A percentile compares a stretch with the other conserved stretches of the same genome.
Conservation (phyloP, 2,113 vertebrate genomes). For the Aegypius monachus region DNA sequence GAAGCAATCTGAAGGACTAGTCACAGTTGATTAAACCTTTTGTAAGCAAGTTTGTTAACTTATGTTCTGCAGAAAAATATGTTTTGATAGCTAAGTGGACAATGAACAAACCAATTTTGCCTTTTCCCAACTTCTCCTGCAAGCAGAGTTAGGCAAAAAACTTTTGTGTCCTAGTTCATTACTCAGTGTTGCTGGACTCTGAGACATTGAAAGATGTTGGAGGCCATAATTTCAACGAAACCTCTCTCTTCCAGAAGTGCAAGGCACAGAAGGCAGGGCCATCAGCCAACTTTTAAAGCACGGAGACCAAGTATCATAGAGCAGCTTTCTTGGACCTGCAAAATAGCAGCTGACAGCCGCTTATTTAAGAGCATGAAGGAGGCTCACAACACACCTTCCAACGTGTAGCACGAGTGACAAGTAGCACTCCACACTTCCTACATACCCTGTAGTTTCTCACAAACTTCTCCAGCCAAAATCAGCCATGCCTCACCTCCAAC, state of each 20-base stretch:
- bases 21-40: not conserved
- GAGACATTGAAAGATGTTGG: not conserved
- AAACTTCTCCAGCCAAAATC: not conserved
- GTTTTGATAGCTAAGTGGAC: not conserved
- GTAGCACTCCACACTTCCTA: not conserved
- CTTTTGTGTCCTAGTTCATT: not conserved
- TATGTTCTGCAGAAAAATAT: not conserved
- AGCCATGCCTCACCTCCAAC: not conserved
- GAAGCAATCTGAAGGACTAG: not conserved
- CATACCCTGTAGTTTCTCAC: not conserved
- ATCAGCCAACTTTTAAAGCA: not conserved
- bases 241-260: not conserved
- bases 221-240: not conserved
- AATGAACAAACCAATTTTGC: not conserved
- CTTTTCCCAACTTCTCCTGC: not conserved
- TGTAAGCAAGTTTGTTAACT: not conserved
- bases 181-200: not conserved
- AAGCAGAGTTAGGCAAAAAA: not conserved
- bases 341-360: not conserved
- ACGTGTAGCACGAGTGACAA: fast-evolving
- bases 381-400: not conserved
- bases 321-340: not conserved
- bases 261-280: not conserved
- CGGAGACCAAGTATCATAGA: not conserved
- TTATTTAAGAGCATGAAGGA: not conserved